Evolutionary conservation across 2,113 vertebrate species (phyloP).

Genomic region (Passerina amoena): DNA sequence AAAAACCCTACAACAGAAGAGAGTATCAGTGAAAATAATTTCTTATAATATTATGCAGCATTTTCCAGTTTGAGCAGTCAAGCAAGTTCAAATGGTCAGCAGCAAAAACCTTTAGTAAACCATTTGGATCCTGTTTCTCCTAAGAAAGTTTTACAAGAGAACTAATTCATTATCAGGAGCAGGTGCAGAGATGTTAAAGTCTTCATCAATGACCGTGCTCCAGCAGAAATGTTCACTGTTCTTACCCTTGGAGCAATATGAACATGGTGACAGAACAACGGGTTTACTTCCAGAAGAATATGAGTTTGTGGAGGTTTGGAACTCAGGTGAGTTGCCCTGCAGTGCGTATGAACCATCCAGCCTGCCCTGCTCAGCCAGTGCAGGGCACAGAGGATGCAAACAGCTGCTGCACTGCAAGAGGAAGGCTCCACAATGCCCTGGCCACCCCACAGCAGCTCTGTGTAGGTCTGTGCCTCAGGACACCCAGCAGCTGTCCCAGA

Average conservation of each 20-base stretch:
- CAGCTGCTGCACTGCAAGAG: not conserved
- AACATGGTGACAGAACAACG: not conserved
- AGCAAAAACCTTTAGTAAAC: not conserved
- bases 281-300: not conserved
- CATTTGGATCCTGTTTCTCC: not conserved
- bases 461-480: rapidly evolving
- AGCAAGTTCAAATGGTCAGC: not conserved
- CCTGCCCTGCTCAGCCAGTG: not conserved
- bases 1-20: not conserved
- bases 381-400: not conserved
- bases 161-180: not conserved
- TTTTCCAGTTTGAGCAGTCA: not conserved
- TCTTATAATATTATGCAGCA: not conserved
- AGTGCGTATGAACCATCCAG: not conserved
- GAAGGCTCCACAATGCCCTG: not conserved
- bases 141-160: not conserved
- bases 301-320: not conserved
- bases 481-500: not conserved
- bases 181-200: not conserved
- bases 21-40: not conserved
- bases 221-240: not conserved
- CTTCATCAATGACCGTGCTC: not conserved
- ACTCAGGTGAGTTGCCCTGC: not conserved
- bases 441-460: not conserved
- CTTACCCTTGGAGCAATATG: not conserved